phyloP scores from a whole-genome alignment of 2,113 vertebrate genomes.

The Poeciliopsis prolifica region DNA sequence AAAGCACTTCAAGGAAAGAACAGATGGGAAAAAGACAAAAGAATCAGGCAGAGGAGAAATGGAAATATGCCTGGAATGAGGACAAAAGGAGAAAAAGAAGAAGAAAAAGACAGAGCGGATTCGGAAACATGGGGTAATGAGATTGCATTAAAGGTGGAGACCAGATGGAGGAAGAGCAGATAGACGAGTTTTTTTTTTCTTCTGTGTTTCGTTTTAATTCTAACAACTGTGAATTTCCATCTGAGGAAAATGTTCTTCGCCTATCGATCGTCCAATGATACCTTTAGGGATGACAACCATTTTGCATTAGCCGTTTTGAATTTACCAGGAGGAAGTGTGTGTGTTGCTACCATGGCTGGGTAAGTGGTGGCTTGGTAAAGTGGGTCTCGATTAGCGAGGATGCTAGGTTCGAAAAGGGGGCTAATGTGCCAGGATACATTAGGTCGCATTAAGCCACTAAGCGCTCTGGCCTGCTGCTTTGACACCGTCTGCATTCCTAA shows the following conservation, averaged over 20 bases:
- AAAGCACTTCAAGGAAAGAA: constrained; percentile 31
- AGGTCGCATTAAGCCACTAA: constrained; percentile 63
- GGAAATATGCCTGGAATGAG: constrained; percentile 18
- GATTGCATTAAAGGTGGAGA: constrained; percentile 39
- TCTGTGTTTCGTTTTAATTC: constrained; percentile 55
- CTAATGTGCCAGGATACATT: constrained; percentile 70
- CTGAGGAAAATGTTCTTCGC: constrained; percentile 57
- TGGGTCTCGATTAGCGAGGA: constrained; percentile 49
- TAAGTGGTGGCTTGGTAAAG: constrained; percentile 32
- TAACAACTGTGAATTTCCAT: constrained; percentile 38
- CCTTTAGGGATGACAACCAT: constrained; percentile 53
- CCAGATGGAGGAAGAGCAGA: constrained; percentile 50
- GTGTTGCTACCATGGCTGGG: constrained; percentile 13
- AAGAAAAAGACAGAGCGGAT: neutral
- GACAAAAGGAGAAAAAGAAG: constrained; percentile 44
- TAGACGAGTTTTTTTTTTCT: neutral
- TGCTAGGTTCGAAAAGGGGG: constrained; percentile 53
- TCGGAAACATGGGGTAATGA: constrained; percentile 42
- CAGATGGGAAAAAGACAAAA: constrained; percentile 20
- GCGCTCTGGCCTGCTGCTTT: constrained; percentile 56
- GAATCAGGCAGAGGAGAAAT: constrained; percentile 31
- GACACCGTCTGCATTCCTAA: constrained; percentile 70
- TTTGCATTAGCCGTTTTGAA: constrained; percentile 43
- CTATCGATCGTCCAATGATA: constrained; percentile 54
- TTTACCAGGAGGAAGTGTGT: constrained; percentile 17